Conservation (phyloP, 2,797 vertebrate species). For the Trichosurus vulpecula region DNA sequence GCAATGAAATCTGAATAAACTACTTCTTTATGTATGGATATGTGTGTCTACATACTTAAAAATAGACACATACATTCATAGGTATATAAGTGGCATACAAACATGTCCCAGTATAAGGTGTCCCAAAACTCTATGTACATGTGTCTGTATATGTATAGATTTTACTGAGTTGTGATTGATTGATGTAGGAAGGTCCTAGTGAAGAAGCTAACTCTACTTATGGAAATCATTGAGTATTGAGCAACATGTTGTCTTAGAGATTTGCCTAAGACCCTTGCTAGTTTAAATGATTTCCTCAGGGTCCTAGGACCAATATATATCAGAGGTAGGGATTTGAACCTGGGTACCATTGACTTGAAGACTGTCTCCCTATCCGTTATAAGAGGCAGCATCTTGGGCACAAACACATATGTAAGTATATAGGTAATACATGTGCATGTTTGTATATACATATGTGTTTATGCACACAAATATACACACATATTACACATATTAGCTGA, state of each 20-base stretch:
- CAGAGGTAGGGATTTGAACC: not conserved
- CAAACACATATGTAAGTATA: not conserved
- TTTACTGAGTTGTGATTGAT: not conserved
- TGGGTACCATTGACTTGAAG: not conserved
- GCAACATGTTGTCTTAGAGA: not conserved
- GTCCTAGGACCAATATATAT: not conserved
- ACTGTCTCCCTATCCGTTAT: not conserved
- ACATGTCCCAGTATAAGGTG: too few relatives aligned
- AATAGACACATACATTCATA: too few relatives aligned
- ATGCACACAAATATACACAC: not conserved
- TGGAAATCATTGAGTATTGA: not conserved
- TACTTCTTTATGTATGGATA: not conserved
- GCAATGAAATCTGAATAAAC: too few relatives aligned
- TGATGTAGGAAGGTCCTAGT: not conserved
- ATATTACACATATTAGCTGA: not conserved
- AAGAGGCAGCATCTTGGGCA: not conserved
- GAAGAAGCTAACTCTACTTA: not conserved
- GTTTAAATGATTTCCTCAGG: not conserved
- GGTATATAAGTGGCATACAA: not conserved
- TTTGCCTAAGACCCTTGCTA: not conserved
- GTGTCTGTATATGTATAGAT: not conserved
- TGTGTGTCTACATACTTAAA: not conserved
- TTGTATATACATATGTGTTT: not conserved
- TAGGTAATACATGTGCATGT: not conserved
- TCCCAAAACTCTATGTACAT: too few relatives aligned